Evolutionary conservation across 1,140 invertebrate genomes (phyloP).

Genomic region (Caenorhabditis latens): DNA sequence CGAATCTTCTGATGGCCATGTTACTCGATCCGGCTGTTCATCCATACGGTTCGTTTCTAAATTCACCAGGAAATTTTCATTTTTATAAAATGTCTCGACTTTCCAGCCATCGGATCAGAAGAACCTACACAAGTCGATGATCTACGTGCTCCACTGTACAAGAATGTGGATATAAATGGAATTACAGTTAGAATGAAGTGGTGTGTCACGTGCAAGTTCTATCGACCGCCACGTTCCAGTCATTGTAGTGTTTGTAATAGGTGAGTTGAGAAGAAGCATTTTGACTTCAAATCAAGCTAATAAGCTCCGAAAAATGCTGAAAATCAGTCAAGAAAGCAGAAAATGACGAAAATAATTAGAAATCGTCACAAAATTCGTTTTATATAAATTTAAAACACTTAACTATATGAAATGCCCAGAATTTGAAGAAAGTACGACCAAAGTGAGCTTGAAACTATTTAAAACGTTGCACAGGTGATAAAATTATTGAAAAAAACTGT

Average conservation of each 20-base stretch:
- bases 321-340: no score
- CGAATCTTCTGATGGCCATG: slow-evolving; percentile 97
- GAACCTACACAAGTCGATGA: slow-evolving; percentile 83
- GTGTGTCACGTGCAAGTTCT: slow-evolving; percentile 99
- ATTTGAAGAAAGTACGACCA: no score
- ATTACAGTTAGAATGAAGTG: slow-evolving; percentile 99
- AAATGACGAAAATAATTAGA: no score
- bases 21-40: slow-evolving; percentile 99
- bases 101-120: slow-evolving; percentile 73
- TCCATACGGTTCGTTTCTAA: slow-evolving; percentile 82
- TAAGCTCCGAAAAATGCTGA: no score
- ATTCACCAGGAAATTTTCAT: not conserved
- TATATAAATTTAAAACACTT: no score
- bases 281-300: not conserved
- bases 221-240: slow-evolving; percentile 93
- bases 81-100: slow-evolving; percentile 5
- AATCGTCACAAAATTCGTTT: no score
- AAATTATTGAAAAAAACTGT: no score
- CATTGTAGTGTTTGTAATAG: slow-evolving; percentile 97
- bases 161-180: slow-evolving; percentile 91
- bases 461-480: no score
- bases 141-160: slow-evolving; percentile 94
- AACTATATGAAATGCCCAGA: no score
- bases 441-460: no score
- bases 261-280: slow-evolving; percentile 16